Conservation (phyloP, 2,113 vertebrate genomes). For the Mastomys natalensis region DNA sequence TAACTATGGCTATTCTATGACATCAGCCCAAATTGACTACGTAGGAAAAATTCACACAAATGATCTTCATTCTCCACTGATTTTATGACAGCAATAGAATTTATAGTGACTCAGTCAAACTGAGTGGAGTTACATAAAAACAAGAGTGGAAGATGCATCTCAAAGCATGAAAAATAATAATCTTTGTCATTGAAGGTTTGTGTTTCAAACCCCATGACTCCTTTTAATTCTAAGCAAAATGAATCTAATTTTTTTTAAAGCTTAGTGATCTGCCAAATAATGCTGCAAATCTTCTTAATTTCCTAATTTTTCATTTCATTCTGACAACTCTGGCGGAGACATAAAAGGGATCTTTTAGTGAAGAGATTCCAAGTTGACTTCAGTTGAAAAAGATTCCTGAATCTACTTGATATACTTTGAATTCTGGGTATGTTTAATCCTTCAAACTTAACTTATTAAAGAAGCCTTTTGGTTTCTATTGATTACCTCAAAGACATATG, state of each 20-base stretch:
- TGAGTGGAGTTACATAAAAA: not conserved
- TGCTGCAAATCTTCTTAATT: constrained; percentile 14
- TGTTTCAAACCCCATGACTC: not conserved
- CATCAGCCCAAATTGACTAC: not conserved
- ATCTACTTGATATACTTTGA: constrained; percentile 40
- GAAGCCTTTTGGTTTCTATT: constrained; percentile 33
- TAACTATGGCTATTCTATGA: not conserved
- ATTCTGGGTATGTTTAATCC: constrained; percentile 55
- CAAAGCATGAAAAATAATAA: not conserved
- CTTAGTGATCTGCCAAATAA: constrained; percentile 20
- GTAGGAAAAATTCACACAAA: not conserved
- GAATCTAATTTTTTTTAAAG: constrained; percentile 40
- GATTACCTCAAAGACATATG: constrained; percentile 1
- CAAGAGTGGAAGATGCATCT: not conserved
- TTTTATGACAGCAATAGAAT: constrained; percentile 32
- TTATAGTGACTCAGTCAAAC: not conserved
- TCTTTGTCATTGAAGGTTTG: not conserved
- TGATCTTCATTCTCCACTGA: not conserved
- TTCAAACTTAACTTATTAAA: constrained; percentile 5
- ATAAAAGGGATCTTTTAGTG: constrained; percentile 37
- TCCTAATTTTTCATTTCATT: constrained; percentile 60
- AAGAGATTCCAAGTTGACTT: constrained; percentile 60
- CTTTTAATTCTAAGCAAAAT: not conserved
- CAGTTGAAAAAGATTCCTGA: constrained; percentile 46
- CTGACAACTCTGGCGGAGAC: constrained; percentile 43